These are phyloP conservation scores for Hirtodrosophila duncani DNA, from an alignment of 2,888 invertebrate genomes.

Conservation along the genomic window DNA sequence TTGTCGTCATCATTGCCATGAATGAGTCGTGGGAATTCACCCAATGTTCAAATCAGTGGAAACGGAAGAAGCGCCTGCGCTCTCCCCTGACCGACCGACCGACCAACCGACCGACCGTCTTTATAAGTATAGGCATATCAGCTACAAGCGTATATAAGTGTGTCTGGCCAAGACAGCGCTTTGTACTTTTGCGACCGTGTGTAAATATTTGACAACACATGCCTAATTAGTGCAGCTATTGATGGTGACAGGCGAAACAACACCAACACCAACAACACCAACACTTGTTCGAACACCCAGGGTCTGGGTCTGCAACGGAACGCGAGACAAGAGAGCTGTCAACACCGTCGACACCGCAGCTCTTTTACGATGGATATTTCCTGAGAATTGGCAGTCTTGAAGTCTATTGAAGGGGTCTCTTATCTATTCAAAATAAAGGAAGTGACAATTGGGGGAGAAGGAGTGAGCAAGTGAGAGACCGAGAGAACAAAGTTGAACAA, in stretches of 20 bases:
- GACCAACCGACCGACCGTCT: slow-evolving; percentile 3
- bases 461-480: slow-evolving; percentile 25
- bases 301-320: slow-evolving; percentile 5
- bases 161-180: slow-evolving; percentile 47
- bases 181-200: slow-evolving; percentile 72
- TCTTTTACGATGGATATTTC: slow-evolving; percentile 60
- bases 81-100: background rate
- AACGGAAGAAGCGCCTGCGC: slow-evolving; percentile 53
- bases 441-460: too few relatives aligned
- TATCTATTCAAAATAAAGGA: too few relatives aligned
- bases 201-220: slow-evolving; percentile 76
- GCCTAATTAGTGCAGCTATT: slow-evolving; percentile 77
- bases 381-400: slow-evolving; percentile 44
- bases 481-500: background rate
- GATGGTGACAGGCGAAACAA: slow-evolving; percentile 63
- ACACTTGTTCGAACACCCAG: slow-evolving; percentile 40
- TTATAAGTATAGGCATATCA: slow-evolving; percentile 23
- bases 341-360: slow-evolving; percentile 7
- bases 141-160: too few relatives aligned
- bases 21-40: slow-evolving; percentile 62
- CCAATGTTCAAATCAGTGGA: slow-evolving; percentile 49
- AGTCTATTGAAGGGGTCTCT: too few relatives aligned
- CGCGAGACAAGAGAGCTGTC: slow-evolving; percentile 17
- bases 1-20: slow-evolving; percentile 57
- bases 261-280: slow-evolving; percentile 17